These are phyloP conservation scores for Indri indri DNA, from an alignment of 2,113 vertebrate genomes.

Conservation along the genomic window DNA sequence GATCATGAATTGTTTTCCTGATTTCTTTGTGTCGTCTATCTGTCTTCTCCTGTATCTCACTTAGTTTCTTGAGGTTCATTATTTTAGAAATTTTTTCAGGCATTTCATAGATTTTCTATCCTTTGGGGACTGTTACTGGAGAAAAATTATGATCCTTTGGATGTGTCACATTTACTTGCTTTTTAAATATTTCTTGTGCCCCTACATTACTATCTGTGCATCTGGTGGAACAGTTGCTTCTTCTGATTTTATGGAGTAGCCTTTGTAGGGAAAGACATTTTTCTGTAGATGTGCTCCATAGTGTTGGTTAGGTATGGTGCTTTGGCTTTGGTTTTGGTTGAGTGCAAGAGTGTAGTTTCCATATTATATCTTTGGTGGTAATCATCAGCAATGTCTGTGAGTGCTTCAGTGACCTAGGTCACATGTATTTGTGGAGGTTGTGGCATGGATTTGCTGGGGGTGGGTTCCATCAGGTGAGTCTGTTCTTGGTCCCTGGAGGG, in stretches of 20 bases:
- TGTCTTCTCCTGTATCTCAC: background rate
- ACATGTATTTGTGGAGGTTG: background rate
- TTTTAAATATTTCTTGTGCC: background rate
- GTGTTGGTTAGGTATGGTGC: background rate
- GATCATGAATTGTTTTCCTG: background rate
- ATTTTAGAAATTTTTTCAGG: background rate
- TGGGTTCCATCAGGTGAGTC: background rate
- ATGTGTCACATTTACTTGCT: background rate
- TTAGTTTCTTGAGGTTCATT: background rate
- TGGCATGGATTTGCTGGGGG: background rate
- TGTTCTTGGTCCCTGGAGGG: background rate
- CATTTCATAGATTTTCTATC: background rate
- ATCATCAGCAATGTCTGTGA: background rate
- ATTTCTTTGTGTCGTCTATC: background rate
- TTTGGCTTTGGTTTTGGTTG: background rate
- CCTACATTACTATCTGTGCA: background rate
- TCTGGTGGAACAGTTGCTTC: background rate
- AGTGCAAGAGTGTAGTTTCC: background rate
- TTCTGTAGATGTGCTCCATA: background rate
- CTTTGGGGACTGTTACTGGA: background rate
- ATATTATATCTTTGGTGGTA: background rate
- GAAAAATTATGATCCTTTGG: background rate
- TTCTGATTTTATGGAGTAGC: background rate
- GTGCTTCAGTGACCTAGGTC: background rate
- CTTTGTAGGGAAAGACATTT: background rate